Evolutionary conservation across 2,113 vertebrate genomes (phyloP).

Genomic region (Pithys albifrons): DNA sequence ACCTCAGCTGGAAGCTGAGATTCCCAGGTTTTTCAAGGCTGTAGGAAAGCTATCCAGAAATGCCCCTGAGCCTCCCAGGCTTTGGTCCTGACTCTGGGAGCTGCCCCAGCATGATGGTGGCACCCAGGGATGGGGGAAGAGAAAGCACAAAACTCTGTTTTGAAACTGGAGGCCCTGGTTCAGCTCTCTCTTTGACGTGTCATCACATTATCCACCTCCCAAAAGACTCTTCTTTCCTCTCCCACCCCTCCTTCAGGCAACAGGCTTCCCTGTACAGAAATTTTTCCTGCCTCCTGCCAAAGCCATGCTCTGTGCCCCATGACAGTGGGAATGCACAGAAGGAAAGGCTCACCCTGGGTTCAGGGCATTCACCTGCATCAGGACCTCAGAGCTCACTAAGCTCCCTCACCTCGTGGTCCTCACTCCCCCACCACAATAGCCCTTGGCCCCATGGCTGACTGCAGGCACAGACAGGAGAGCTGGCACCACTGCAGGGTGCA

Average conservation of each 20-base stretch:
- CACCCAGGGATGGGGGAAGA: neutral
- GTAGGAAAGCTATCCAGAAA: neutral
- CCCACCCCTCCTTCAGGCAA: neutral
- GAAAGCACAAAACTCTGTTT: neutral
- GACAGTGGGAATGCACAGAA: neutral
- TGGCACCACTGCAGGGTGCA: rapidly evolving
- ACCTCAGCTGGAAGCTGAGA: neutral
- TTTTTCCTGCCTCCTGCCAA: neutral
- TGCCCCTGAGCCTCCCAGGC: neutral
- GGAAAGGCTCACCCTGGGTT: neutral
- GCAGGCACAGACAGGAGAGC: neutral
- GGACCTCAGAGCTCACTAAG: neutral
- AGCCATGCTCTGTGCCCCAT: rapidly evolving
- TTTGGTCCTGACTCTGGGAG: neutral
- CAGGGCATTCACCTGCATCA: neutral
- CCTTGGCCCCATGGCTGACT: rapidly evolving
- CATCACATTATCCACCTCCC: neutral
- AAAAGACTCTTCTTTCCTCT: neutral
- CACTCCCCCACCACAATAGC: neutral
- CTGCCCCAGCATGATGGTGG: neutral
- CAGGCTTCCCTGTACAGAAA: neutral
- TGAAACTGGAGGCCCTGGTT: neutral
- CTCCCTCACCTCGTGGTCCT: neutral
- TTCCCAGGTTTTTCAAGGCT: neutral
- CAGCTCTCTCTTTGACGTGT: neutral